Evolutionary conservation across 2,113 vertebrate species (phyloP), one percentile per base, ranked within the genome.

Genomic region (Falcunculus frontatus): DNA sequence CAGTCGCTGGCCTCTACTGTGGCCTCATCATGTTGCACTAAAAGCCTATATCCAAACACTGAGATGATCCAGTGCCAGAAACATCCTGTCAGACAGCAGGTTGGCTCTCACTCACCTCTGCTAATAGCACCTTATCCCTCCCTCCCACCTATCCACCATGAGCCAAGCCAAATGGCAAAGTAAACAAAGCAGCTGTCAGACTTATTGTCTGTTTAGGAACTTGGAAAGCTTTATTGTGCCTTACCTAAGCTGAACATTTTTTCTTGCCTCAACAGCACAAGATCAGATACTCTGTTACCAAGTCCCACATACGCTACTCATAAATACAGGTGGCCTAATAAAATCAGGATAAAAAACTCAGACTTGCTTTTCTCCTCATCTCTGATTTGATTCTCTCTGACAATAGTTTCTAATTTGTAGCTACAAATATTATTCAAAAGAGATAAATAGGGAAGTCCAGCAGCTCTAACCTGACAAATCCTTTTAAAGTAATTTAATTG

Each of bases 401-500:
- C 26, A 88, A 85, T 8, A 75, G 17, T 65, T 64, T 41, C 26
- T 91, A 89, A 84, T 59, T 60, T 70, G 53, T 77, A 87, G 55
- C 26, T 70, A 89, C 21, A 69, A 76, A 81, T 50, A 69, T 42
- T 68, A 67, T 57, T 75, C 32, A 55, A 67, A 87, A 68, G 47
- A 62, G 19, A 73, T 57, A 84, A 67, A 62, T 59, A 83, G 12
- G 52, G 49, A 60, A 50, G 30, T 74, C 53, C 50, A 63, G 55
- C 50, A 90, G 67, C 33, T 91, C 63, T 50, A 81, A 77, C 30
- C 60, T 76, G 52, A 70, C 10, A 88, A 87, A 93, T 77, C 65
- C 50, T 92, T 90, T 91, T 69, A 46, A 90, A 90, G 41, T 65
- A 25, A 82, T 27, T 56, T 80, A 79, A 87, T 95, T 84, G 77